These are phyloP conservation scores for Acanthurus lineatus DNA, from an alignment of 2,797 vertebrate species.

Conservation along the genomic window DNA sequence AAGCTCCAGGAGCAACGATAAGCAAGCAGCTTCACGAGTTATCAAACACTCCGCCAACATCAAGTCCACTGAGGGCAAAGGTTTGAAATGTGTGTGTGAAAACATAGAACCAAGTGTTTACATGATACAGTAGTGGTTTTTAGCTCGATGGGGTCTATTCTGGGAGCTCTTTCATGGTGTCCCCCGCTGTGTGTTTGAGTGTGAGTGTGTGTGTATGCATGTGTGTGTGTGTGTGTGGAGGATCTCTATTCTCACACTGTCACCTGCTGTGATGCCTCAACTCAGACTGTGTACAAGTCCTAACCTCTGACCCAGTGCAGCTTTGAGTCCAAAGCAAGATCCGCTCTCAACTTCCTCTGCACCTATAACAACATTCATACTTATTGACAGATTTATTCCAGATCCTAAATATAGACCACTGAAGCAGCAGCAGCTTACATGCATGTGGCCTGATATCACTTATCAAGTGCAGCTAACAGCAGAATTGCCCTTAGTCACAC, in stretches of 20 bases:
- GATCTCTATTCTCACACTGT: constrained; percentile 66
- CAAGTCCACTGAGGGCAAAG: constrained; percentile 31
- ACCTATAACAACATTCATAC: constrained; percentile 74
- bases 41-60: constrained; percentile 38
- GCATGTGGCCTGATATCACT: constrained; percentile 6
- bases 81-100: constrained; percentile 7
- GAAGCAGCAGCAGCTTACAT: constrained; percentile 3
- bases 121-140: constrained; percentile 52
- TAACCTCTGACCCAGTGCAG: constrained; percentile 47
- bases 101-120: constrained; percentile 32
- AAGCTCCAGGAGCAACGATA: constrained; percentile 23
- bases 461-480: constrained; percentile 3
- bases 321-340: constrained; percentile 40
- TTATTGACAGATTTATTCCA: neutral
- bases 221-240: constrained; percentile 34
- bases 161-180: constrained; percentile 71
- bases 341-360: constrained; percentile 67
- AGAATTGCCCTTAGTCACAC: neutral
- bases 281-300: constrained; percentile 45
- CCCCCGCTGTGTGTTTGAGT: constrained; percentile 41
- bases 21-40: constrained; percentile 21
- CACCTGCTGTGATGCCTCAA: constrained; percentile 62
- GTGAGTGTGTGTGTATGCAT: neutral
- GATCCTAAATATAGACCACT: neutral
- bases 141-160: constrained; percentile 60